Evolutionary conservation across 2,888 invertebrate genomes (phyloP).

Genomic region (Saturnia pavonia): DNA sequence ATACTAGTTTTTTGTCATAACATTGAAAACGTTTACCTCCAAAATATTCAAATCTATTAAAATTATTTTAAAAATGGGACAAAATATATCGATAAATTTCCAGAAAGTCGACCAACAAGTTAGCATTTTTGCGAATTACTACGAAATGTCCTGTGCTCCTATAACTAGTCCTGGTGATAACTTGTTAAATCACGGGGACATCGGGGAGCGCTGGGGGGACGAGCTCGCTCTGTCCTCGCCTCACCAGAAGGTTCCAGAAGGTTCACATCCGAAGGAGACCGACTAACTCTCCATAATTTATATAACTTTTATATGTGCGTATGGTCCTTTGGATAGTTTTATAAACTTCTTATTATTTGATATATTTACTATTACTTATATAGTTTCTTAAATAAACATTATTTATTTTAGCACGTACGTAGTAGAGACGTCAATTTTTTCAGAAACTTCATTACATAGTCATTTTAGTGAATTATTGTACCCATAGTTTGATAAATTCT

Average conservation of each 20-base stretch:
- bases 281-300: background rate
- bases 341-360: background rate
- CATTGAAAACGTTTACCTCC: no score
- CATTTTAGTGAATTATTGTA: background rate
- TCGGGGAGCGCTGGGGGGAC: background rate
- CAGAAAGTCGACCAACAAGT: no score
- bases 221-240: background rate
- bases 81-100: no score
- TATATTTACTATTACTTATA: background rate
- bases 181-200: background rate
- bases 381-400: background rate
- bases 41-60: no score
- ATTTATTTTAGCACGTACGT: background rate
- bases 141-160: background rate
- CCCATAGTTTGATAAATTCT: background rate
- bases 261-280: background rate
- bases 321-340: background rate
- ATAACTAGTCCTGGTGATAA: background rate
- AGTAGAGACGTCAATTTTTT: background rate
- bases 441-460: background rate
- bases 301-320: background rate
- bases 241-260: background rate
- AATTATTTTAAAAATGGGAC: no score
- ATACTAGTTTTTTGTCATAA: no score
- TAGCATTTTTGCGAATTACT: no score